Evolutionary conservation across 2,797 vertebrate genomes (phyloP).

Genomic region (Lerista edwardsae): DNA sequence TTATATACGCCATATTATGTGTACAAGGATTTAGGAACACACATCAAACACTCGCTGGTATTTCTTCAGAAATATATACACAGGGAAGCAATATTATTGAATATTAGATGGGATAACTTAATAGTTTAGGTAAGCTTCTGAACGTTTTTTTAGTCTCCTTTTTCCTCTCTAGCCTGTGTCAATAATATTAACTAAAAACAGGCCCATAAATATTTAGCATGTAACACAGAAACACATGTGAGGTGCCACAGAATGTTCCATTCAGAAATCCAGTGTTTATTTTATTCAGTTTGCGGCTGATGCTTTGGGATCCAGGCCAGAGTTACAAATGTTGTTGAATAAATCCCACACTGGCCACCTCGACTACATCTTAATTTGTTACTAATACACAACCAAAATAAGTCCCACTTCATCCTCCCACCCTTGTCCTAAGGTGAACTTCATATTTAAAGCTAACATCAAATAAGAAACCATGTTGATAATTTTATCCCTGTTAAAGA

Average conservation of each 20-base stretch:
- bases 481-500: not conserved
- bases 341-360: slow-evolving; percentile 59
- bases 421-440: slow-evolving; percentile 45
- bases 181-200: slow-evolving; percentile 68
- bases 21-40: slow-evolving; percentile 39
- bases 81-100: slow-evolving; percentile 55
- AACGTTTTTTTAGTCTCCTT: slow-evolving; percentile 62
- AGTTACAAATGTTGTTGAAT: slow-evolving; percentile 59
- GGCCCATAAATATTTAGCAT: slow-evolving; percentile 61
- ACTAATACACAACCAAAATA: slow-evolving; percentile 49
- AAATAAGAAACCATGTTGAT: slow-evolving; percentile 32
- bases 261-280: slow-evolving; percentile 62
- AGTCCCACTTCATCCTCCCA: slow-evolving; percentile 35
- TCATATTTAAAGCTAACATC: slow-evolving; percentile 37
- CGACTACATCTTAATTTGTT: slow-evolving; percentile 47
- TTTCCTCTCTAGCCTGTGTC: slow-evolving; percentile 65
- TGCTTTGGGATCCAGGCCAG: slow-evolving; percentile 46
- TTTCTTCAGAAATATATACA: slow-evolving; percentile 66
- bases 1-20: slow-evolving; percentile 48
- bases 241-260: slow-evolving; percentile 52
- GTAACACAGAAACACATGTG: slow-evolving; percentile 68
- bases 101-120: slow-evolving; percentile 67
- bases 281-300: slow-evolving; percentile 64
- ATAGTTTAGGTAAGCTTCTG: slow-evolving; percentile 65
- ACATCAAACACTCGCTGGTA: slow-evolving; percentile 47